A percentile compares a stretch with the other conserved stretches of the same genome.
These are phyloP conservation scores for Lepetodrilus schrolli DNA, from an alignment of 2,888 invertebrate species.

Conservation along the genomic window DNA sequence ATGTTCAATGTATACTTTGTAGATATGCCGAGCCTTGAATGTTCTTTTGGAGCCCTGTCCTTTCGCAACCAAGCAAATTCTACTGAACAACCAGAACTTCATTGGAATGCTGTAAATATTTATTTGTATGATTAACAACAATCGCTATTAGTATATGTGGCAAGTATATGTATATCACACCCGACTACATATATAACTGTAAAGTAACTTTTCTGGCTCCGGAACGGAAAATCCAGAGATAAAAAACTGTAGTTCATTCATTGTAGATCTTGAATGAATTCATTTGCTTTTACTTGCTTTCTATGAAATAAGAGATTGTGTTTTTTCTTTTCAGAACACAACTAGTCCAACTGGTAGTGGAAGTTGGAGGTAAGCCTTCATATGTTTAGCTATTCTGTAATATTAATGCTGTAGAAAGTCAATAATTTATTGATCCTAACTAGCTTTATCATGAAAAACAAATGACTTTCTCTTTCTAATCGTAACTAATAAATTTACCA, in stretches of 20 bases:
- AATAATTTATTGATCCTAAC: not conserved
- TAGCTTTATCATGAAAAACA: not conserved
- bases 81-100: conserved; percentile 40
- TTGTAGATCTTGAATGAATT: no score
- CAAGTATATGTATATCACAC: no score
- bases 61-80: conserved; percentile 43
- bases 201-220: not conserved
- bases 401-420: no score
- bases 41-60: conserved; percentile 56
- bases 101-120: conserved; percentile 51
- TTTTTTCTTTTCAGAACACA: conserved; percentile 40
- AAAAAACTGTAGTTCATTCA: no score
- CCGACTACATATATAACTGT: no score
- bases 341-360: conserved; percentile 42
- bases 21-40: conserved; percentile 60
- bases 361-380: conserved; percentile 50
- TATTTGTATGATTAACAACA: no score
- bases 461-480: not conserved
- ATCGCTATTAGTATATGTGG: no score
- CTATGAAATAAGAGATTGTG: no score
- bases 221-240: no score
- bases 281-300: no score
- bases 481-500: not conserved
- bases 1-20: conserved; percentile 45
- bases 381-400: no score